These are phyloP conservation scores for Halichoeres trimaculatus DNA, from an alignment of 2,113 vertebrate species.

Conservation along the genomic window DNA sequence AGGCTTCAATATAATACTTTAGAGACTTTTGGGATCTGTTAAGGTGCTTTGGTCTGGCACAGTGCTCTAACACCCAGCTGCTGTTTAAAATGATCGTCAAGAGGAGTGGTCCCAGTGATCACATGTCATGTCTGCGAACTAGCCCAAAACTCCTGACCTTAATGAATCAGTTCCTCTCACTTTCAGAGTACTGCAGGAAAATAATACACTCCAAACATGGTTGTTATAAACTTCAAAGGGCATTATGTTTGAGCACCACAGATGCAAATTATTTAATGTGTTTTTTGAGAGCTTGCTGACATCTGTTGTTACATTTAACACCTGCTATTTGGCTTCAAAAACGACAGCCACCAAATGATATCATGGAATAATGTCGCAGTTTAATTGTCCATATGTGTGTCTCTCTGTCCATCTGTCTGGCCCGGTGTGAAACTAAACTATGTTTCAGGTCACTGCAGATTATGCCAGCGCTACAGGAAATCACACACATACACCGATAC, in stretches of 20 bases:
- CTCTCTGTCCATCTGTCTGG: slow-evolving; percentile 66
- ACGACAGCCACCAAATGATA: slow-evolving; percentile 24
- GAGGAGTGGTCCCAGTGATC: too few species aligned
- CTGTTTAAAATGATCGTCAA: too few species aligned
- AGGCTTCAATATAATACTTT: too few species aligned
- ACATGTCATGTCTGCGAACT: too few species aligned
- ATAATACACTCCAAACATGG: not conserved
- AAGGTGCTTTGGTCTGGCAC: too few species aligned
- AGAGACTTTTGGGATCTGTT: too few species aligned
- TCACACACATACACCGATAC: slow-evolving; percentile 27
- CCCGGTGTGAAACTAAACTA: slow-evolving; percentile 75
- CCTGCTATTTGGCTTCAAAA: slow-evolving; percentile 20
- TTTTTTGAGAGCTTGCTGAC: not conserved
- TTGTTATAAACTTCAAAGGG: not conserved
- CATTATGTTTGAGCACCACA: not conserved
- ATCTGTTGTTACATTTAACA: slow-evolving; percentile 11
- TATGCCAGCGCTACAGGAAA: slow-evolving; percentile 61
- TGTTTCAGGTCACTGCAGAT: slow-evolving; percentile 69
- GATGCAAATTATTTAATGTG: not conserved
- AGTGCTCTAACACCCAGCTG: too few species aligned
- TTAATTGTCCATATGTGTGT: slow-evolving; percentile 71
- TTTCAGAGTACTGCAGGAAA: too few species aligned
- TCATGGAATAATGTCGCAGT: slow-evolving; percentile 31
- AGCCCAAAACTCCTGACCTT: not conserved
- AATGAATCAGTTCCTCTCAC: not conserved